Evolutionary conservation across 2,113 vertebrate genomes (phyloP).

Genomic region (Brienomyrus brachyistius): DNA sequence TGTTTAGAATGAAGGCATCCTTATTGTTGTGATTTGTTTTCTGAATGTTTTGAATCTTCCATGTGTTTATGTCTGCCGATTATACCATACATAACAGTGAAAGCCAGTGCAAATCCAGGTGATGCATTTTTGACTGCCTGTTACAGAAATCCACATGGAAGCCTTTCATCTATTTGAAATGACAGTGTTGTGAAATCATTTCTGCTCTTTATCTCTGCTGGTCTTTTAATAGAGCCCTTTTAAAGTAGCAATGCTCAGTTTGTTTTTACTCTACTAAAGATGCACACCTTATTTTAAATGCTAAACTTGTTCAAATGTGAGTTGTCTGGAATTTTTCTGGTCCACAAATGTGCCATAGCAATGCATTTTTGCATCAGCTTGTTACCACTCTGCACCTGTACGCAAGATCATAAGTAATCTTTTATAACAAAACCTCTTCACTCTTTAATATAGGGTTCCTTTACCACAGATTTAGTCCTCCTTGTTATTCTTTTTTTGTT

Average conservation of each 20-base stretch:
- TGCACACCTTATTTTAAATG: background rate
- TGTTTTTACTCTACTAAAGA: background rate
- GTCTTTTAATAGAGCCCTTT: background rate
- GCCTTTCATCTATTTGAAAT: conserved; percentile 1
- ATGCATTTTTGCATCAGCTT: background rate
- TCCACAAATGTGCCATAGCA: background rate
- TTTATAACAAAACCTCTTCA: background rate
- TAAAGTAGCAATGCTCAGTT: background rate
- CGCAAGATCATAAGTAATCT: background rate
- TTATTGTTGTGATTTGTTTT: background rate
- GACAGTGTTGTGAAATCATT: background rate
- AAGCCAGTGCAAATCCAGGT: background rate
- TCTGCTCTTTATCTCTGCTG: background rate
- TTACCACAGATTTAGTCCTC: background rate
- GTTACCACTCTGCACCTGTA: background rate
- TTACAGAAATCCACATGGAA: background rate
- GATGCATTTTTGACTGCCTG: conserved; percentile 1
- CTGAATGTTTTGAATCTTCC: background rate
- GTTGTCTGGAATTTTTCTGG: background rate
- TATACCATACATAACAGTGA: background rate
- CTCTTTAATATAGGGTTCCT: background rate
- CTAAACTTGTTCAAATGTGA: background rate
- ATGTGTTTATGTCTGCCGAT: background rate
- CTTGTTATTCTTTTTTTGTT: background rate
- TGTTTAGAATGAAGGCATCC: background rate